phyloP scores from a whole-genome alignment of 2,888 invertebrate genomes.

The Nasonia oneida region DNA sequence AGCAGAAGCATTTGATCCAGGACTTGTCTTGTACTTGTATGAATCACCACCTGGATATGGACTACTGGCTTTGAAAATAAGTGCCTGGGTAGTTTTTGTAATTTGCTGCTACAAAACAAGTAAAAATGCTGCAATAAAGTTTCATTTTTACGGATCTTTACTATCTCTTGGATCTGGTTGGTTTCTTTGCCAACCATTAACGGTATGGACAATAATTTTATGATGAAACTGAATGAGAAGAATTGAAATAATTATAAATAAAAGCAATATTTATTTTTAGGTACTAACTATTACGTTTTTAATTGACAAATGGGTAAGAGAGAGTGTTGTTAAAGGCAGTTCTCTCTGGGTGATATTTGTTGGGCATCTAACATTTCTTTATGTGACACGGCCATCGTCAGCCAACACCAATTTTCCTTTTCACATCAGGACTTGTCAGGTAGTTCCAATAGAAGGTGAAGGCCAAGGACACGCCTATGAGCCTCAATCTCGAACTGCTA shows the following conservation, averaged over 20 bases:
- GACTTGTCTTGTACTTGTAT: constrained; percentile 92
- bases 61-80: constrained; percentile 86
- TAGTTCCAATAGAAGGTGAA: constrained; percentile 71
- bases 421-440: constrained; percentile 75
- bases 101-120: constrained; percentile 78
- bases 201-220: constrained; percentile 65
- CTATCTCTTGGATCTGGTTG: constrained; percentile 73
- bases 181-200: constrained; percentile 74
- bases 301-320: constrained; percentile 90
- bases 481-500: constrained; percentile 66
- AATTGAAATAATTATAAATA: constrained; percentile 18
- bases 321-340: constrained; percentile 83
- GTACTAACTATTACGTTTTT: constrained; percentile 84
- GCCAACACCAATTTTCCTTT: constrained; percentile 74
- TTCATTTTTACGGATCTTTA: constrained; percentile 72
- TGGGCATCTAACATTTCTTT: constrained; percentile 73
- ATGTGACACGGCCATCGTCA: constrained; percentile 72
- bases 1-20: constrained; percentile 93
- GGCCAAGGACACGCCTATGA: constrained; percentile 74
- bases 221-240: background rate
- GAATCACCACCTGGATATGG: constrained; percentile 95
- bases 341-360: constrained; percentile 72
- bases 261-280: constrained; percentile 74
- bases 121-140: constrained; percentile 69
- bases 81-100: constrained; percentile 91